phyloP scores from a whole-genome alignment of 2,113 vertebrate species.

The Eretmochelys imbricata region DNA sequence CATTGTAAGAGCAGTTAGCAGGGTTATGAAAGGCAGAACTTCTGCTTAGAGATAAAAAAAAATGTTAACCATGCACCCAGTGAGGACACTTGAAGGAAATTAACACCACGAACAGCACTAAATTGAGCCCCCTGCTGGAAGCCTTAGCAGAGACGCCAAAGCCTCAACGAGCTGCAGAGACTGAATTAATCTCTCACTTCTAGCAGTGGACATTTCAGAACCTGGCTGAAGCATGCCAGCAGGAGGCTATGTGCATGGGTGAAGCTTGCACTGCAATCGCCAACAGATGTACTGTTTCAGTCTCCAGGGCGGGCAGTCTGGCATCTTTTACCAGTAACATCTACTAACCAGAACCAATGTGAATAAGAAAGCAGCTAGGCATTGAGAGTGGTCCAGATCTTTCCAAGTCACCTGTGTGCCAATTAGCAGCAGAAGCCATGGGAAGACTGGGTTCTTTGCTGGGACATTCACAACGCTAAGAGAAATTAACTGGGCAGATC shows the following conservation, averaged over 20 bases:
- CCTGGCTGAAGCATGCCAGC: background rate
- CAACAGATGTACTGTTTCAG: background rate
- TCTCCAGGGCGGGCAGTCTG: background rate
- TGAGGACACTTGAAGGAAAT: background rate
- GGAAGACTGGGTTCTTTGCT: background rate
- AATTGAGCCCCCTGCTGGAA: rapidly evolving
- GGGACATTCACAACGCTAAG: rapidly evolving
- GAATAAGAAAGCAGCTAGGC: background rate
- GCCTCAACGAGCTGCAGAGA: background rate
- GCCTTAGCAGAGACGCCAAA: background rate
- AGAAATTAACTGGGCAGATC: background rate
- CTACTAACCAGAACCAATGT: background rate
- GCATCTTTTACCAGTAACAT: background rate
- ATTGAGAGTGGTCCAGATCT: background rate
- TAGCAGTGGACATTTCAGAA: rapidly evolving
- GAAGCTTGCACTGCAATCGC: background rate
- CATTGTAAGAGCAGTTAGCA: background rate
- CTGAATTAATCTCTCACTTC: background rate
- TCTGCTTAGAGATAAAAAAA: background rate
- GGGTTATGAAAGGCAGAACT: rapidly evolving
- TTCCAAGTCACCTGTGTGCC: background rate
- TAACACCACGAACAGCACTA: background rate
- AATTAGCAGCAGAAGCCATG: background rate
- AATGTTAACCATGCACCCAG: background rate
- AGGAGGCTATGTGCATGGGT: background rate